A percentile compares a stretch with the other conserved stretches of the same genome.
Evolutionary conservation across 1,140 invertebrate genomes (phyloP).

Genomic region (Zaprionus tsacasi): DNA sequence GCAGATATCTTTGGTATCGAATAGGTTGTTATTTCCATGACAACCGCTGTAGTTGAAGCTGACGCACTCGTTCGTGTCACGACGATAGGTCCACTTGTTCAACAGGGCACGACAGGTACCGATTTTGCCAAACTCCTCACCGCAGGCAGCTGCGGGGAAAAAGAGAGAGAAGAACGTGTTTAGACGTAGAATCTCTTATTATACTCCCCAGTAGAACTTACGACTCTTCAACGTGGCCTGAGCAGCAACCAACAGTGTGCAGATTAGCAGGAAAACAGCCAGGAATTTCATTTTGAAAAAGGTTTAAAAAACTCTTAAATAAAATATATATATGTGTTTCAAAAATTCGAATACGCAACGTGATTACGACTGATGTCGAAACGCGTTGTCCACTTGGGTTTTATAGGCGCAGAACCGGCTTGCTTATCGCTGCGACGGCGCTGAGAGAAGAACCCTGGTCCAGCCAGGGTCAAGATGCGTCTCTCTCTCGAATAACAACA

Average conservation of each 20-base stretch:
- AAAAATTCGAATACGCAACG: not conserved
- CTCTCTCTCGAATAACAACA: slow-evolving; percentile 19
- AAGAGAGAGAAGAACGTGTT: not conserved
- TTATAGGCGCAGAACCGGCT: slow-evolving; percentile 69
- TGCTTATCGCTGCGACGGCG: slow-evolving; percentile 43
- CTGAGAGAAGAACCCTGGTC: not conserved
- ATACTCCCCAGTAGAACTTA: slow-evolving; percentile 36
- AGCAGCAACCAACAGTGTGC: slow-evolving; percentile 43
- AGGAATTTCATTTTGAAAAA: slow-evolving; percentile 63
- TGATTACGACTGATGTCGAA: slow-evolving; percentile 44
- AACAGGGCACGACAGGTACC: slow-evolving; percentile 32
- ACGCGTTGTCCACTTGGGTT: slow-evolving; percentile 20
- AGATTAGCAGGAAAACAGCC: slow-evolving; percentile 47
- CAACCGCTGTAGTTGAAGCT: slow-evolving; percentile 92
- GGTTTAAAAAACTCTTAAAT: not conserved
- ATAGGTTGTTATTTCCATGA: slow-evolving; percentile 92
- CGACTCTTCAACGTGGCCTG: slow-evolving; percentile 57
- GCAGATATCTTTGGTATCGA: slow-evolving; percentile 86
- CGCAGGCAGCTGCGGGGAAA: slow-evolving; percentile 47
- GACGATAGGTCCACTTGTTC: slow-evolving; percentile 50
- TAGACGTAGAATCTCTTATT: not conserved
- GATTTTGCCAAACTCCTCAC: slow-evolving; percentile 54
- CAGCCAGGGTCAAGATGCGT: slow-evolving; percentile 55
- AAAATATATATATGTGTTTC: not conserved
- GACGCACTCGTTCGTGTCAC: slow-evolving; percentile 56